Conservation (phyloP, 2,113 vertebrate species). For the Pseudolaguvia tuberculata region DNA sequence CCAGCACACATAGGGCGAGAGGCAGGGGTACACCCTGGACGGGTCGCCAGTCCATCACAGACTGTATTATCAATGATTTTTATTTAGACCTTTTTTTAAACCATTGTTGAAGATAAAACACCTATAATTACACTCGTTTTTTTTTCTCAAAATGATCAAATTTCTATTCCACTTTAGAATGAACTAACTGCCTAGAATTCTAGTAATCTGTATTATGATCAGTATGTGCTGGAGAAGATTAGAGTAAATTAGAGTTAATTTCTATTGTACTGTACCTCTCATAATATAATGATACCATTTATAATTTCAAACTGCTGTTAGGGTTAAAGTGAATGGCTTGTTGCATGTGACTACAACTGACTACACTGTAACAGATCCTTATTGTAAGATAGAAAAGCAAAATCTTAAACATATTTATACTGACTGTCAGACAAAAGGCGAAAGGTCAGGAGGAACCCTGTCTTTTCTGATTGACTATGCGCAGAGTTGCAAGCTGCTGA, state of each 20-base stretch:
- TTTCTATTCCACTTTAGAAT: not conserved
- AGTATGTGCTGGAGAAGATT: constrained; percentile 11
- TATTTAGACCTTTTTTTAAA: not conserved
- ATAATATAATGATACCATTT: not conserved
- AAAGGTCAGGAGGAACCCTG: constrained; percentile 86
- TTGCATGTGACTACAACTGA: not conserved
- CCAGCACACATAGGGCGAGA: too few relatives aligned
- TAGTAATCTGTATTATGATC: not conserved
- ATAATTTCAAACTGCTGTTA: not conserved
- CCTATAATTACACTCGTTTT: not conserved
- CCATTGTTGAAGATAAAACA: too few relatives aligned
- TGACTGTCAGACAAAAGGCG: constrained; percentile 41
- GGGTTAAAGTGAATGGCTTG: not conserved
- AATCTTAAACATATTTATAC: not conserved
- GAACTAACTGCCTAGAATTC: not conserved
- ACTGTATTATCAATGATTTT: not conserved
- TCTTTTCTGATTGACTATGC: constrained; percentile 77
- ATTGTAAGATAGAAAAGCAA: not conserved
- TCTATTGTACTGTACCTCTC: not conserved
- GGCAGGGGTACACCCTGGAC: too few relatives aligned
- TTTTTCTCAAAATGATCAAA: not conserved
- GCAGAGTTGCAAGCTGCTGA: constrained; percentile 86
- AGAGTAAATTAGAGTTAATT: too few relatives aligned
- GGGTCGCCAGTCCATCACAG: too few relatives aligned
- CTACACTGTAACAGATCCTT: not conserved